Conservation (phyloP, 1,140 invertebrate genomes). For the Rhyzopertha dominica region DNA sequence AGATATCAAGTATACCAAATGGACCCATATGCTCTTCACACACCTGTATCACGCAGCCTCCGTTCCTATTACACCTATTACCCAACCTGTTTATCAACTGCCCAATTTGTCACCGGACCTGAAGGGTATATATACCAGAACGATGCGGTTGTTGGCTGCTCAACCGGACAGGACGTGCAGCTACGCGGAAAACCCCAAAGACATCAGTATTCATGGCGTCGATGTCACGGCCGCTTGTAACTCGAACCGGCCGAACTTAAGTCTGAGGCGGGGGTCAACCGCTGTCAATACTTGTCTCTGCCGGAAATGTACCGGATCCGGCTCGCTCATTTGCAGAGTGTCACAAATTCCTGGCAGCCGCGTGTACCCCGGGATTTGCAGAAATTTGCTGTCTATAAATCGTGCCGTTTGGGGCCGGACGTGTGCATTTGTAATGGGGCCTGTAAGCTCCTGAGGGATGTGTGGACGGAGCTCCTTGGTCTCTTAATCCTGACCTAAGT, state of each 20-base stretch:
- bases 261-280: too few relatives aligned
- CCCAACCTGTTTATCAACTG: constrained; percentile 12
- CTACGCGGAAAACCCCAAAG: constrained; percentile 18
- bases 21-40: constrained; percentile 1
- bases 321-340: too few relatives aligned
- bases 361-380: too few relatives aligned
- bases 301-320: too few relatives aligned
- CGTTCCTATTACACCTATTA: constrained; percentile 1
- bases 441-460: too few relatives aligned
- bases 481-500: too few relatives aligned
- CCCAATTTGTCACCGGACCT: constrained; percentile 16
- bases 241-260: constrained; percentile 22
- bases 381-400: too few relatives aligned
- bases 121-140: constrained; percentile 24
- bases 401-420: too few relatives aligned
- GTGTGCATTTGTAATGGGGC: too few relatives aligned
- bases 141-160: constrained; percentile 20
- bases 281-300: constrained; percentile 32
- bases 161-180: constrained; percentile 24
- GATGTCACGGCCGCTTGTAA: constrained; percentile 28
- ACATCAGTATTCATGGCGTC: constrained; percentile 31
- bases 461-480: too few relatives aligned
- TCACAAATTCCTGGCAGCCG: too few relatives aligned
- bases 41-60: neutral
- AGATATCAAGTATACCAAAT: too few relatives aligned